A percentile compares a stretch with the other conserved stretches of the same genome.
Evolutionary conservation across 2,113 vertebrate genomes (phyloP).

Genomic region (Phyllostomus discolor): DNA sequence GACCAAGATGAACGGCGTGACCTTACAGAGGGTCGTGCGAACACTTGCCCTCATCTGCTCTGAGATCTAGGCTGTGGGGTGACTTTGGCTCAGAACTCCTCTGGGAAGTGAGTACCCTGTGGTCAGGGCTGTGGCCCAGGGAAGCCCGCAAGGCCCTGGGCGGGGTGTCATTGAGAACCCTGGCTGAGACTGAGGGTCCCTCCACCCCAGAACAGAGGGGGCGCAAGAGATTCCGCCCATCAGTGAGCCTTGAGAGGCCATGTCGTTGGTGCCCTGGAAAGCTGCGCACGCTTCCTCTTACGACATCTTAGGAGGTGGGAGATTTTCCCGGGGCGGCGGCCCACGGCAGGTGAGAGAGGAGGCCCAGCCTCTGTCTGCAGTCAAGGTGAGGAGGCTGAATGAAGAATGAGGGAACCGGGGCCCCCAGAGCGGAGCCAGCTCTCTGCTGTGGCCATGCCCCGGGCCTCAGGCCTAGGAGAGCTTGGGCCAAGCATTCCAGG

Average conservation of each 20-base stretch:
- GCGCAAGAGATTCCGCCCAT: neutral
- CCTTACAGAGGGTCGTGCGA: fast-evolving
- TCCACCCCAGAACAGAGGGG: neutral
- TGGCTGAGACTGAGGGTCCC: neutral
- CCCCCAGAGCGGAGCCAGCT: fast-evolving
- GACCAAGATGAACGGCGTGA: fast-evolving
- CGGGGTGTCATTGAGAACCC: neutral
- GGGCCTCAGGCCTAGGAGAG: fast-evolving
- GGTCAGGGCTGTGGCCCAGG: neutral
- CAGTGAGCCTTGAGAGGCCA: neutral
- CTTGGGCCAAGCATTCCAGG: too few species aligned
- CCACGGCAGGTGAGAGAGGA: neutral
- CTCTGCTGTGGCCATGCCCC: fast-evolving
- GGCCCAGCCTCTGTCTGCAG: neutral
- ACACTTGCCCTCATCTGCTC: too few species aligned
- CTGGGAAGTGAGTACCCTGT: neutral
- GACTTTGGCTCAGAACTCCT: neutral
- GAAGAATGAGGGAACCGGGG: neutral
- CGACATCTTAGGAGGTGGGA: fast-evolving
- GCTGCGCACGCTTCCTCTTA: neutral
- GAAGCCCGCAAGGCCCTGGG: too few species aligned
- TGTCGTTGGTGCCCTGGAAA: neutral
- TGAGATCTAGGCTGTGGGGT: neutral
- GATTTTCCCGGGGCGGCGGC: fast-evolving
- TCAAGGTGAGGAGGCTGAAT: neutral